Conservation (phyloP, 2,888 invertebrate genomes). For the Micoletzkya japonica region DNA sequence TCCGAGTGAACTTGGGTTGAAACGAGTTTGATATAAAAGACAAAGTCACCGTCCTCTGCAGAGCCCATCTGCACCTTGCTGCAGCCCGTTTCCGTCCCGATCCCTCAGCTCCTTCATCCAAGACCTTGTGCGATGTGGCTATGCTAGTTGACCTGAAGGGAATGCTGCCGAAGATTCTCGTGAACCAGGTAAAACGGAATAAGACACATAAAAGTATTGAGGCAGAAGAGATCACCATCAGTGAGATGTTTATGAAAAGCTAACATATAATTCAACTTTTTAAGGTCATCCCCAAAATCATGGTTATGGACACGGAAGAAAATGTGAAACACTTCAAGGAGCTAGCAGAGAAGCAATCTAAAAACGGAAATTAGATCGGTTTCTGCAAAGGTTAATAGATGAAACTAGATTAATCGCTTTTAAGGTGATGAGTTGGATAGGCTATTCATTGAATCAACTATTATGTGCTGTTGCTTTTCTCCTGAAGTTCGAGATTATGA, state of each 20-base stretch:
- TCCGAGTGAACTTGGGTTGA: too few relatives aligned
- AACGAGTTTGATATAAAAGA: not conserved
- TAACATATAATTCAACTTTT: too few relatives aligned
- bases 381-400: too few relatives aligned
- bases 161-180: constrained; percentile 45
- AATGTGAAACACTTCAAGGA: constrained; percentile 43
- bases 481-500: too few relatives aligned
- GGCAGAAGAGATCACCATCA: constrained; percentile 37
- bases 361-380: too few relatives aligned
- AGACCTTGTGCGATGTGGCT: constrained; percentile 46
- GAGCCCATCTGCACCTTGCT: constrained; percentile 44
- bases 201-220: not conserved
- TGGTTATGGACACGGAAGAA: constrained; percentile 49
- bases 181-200: constrained; percentile 38
- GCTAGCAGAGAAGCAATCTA: constrained; percentile 27
- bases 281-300: constrained; percentile 47
- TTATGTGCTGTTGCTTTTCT: too few relatives aligned
- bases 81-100: constrained; percentile 47
- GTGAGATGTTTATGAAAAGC: constrained; percentile 51
- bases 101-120: constrained; percentile 34
- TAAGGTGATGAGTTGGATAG: too few relatives aligned
- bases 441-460: too few relatives aligned
- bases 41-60: constrained; percentile 11
- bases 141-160: constrained; percentile 51
- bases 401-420: too few relatives aligned